Evolutionary conservation across 53 echinoderm and acorn worm genomes (phyloP).

Genomic region (Astropecten irregularis): DNA sequence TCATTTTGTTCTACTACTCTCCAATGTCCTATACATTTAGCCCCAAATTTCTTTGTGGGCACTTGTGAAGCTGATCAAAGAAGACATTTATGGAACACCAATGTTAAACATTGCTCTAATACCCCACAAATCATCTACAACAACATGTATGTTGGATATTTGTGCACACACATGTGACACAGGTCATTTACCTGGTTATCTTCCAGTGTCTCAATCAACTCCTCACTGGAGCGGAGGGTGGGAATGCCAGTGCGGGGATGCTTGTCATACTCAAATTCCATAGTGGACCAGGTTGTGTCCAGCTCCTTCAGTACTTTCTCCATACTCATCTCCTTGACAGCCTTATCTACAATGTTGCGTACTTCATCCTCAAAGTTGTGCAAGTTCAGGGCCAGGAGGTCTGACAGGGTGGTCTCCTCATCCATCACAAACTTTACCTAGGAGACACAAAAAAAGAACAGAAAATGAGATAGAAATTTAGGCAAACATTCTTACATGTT

Average conservation of each 20-base stretch:
- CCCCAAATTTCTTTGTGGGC: no score
- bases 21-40: no score
- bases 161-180: no score
- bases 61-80: no score
- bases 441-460: no score
- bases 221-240: constrained; percentile 84
- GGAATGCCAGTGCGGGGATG: constrained; percentile 83
- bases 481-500: not conserved
- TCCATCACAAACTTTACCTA: constrained; percentile 95
- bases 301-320: constrained; percentile 98
- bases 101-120: no score
- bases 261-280: constrained; percentile 98
- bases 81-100: no score
- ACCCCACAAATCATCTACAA: no score
- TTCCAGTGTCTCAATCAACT: constrained; percentile 95
- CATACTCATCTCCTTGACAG: constrained; percentile 99
- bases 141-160: no score
- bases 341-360: constrained; percentile 98
- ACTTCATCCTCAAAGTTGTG: constrained; percentile 99
- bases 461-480: not conserved
- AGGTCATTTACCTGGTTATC: constrained; percentile 98
- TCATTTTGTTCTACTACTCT: no score
- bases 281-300: constrained; percentile 93
- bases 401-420: constrained; percentile 86
- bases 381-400: constrained; percentile 93